Base-by-base conservation (phyloP, 92 coral and sea anemone species). In the Palythoa grandis region DNA sequence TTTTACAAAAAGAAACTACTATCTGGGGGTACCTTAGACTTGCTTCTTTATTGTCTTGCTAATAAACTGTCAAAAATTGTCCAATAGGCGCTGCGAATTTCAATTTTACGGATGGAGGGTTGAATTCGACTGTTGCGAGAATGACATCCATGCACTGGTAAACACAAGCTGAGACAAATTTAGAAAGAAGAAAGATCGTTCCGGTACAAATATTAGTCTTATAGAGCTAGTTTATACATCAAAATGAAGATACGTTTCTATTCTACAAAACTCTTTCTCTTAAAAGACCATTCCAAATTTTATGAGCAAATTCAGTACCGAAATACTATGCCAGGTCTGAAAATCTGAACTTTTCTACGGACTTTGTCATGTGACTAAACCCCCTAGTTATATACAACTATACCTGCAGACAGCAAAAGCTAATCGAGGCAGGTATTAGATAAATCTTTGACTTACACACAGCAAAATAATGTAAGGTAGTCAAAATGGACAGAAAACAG, bases 81-180 rank as follows among this genome's bases (percentile, higher is more conserved):
- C 82, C 68, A 76, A 76, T 76, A 76, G 66, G 68, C 19, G 82
- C 82, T 76, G 50, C 82, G 24, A 56, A 53, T 52, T 54, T 53
- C 82, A 76, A 53, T 54, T 54, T 76, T 76, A 76, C 68, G 24
- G 48, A 52, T 61, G 79, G 79, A 52, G 65, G 79, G 79, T 75
- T 43, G 9, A 75, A 76, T 23, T 76, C 68, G 23, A 54, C 82
- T 54, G 50, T 76, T 24, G 67, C 67, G 52, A 29, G 48, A 53
- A 76, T 76, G 82, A 48, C 25, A 47, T 54, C 68, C 50, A 54
- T 3, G 24, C 25, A 48, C 82, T 76, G 68, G 47, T 54, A 23
- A 53, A 54, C 68, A 76, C 68, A 54, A 76, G 22, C 68, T 54
- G 23, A 76, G 50, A 75, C 79, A 75, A 52, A 75, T 52, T 75